phyloP scores from a whole-genome alignment of 2,888 invertebrate species.

The Sinopyrophorus schimmeli region DNA sequence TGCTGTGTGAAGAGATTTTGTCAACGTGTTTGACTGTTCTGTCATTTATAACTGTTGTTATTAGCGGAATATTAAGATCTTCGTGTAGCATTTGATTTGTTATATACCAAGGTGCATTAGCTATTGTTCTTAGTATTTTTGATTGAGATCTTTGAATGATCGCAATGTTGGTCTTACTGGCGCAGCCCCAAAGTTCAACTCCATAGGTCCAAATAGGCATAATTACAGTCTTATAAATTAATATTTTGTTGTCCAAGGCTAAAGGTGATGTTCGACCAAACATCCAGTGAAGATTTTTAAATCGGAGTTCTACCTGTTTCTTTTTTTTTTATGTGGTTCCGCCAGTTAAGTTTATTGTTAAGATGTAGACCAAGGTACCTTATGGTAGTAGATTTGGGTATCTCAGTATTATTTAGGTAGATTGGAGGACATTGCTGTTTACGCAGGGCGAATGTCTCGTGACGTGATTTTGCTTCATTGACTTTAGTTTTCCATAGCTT shows the following conservation, averaged over 20 bases:
- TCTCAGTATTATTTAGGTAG: conserved; percentile 3
- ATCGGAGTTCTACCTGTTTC: neutral
- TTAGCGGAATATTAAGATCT: neutral
- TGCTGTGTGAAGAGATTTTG: neutral
- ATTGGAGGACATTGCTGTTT: conserved; percentile 1
- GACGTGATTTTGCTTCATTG: neutral
- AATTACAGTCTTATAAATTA: neutral
- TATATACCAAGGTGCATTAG: neutral
- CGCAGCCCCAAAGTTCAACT: conserved; percentile 4
- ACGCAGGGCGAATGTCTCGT: neutral
- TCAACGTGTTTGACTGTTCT: neutral
- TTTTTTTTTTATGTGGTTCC: conserved; percentile 1
- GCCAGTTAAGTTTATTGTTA: conserved; percentile 1
- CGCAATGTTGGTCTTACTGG: neutral
- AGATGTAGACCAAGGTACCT: neutral
- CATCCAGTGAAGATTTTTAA: neutral
- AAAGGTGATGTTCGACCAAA: neutral
- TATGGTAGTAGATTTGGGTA: neutral
- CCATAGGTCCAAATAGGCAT: neutral
- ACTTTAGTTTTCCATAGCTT: neutral
- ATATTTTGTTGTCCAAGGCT: neutral
- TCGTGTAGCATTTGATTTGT: conserved; percentile 1
- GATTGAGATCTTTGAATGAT: conserved; percentile 3
- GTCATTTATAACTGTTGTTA: neutral
- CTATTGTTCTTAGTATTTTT: conserved; percentile 2